These are phyloP conservation scores for Parascotia fuliginaria DNA, from an alignment of 2,888 invertebrate genomes.

Conservation along the genomic window DNA sequence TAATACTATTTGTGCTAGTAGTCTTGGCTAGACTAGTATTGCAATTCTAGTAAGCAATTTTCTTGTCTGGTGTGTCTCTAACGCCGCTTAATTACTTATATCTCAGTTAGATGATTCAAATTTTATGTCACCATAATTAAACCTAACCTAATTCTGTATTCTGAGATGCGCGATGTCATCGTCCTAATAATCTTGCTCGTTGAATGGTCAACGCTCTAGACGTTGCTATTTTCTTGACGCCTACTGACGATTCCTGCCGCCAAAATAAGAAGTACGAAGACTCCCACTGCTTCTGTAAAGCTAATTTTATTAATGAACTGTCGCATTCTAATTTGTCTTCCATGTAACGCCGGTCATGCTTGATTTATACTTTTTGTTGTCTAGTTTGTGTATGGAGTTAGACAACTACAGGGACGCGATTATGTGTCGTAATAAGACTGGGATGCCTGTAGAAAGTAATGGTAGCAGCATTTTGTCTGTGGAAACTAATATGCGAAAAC, in stretches of 20 bases:
- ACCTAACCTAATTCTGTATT: constrained; percentile 3
- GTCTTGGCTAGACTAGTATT: too few species aligned
- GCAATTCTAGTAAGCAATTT: too few species aligned
- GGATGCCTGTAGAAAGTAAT: neutral
- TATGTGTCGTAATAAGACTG: neutral
- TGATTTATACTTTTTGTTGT: neutral
- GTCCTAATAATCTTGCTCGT: constrained; percentile 20
- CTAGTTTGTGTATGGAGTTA: neutral
- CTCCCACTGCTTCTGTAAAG: constrained; percentile 5
- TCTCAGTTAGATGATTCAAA: too few species aligned
- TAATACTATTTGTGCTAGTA: too few species aligned
- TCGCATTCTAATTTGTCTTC: constrained; percentile 13
- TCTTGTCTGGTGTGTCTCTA: too few species aligned
- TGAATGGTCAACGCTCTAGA: constrained; percentile 35
- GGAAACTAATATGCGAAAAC: too few species aligned
- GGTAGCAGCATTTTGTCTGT: too few species aligned
- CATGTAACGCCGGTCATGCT: neutral
- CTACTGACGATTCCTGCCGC: constrained; percentile 14
- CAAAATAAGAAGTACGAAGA: constrained; percentile 32
- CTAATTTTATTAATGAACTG: constrained; percentile 22
- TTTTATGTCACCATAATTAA: too few species aligned
- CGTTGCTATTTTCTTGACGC: constrained; percentile 29
- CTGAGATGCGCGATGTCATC: constrained; percentile 12
- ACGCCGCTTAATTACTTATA: too few species aligned
- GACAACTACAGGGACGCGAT: too few species aligned